Evolutionary conservation across 1,140 invertebrate species (phyloP), one percentile per base, ranked within the genome.

Genomic region (Zaprionus lachaisei): DNA sequence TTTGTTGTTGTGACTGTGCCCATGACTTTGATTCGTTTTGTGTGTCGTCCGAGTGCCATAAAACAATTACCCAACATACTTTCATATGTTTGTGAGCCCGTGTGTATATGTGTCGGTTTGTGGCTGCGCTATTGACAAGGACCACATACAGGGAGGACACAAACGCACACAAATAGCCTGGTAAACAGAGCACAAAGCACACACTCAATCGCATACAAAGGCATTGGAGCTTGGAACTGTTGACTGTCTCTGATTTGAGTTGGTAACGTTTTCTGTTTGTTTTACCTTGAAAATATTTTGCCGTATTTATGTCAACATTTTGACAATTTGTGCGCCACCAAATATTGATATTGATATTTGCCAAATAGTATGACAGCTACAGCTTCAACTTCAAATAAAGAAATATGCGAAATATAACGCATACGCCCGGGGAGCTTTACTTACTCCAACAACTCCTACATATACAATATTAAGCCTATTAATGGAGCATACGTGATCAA

Each of bases 31-130:
- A 75, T 83, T 68, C 65, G 51, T 81, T 83, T 54, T 89, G 81
- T 83, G 73, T 75, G 74, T 90, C 84, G 85, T 84, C 44, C 12
- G 85, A 90, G 84, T 72, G 76, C 69, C 71, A 79, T 90, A 90
- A 89, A 89, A 85, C 84, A 90, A 89, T 89, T 89, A 90, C 85
- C 54, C 58, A 68, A 70, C 64, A 60, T 82, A 68, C 47, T 72
- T 82, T 72, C 63, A 86, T 82, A 86, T 63, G 9, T 82, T 82
- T 63, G 9, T 51, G n/a, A 20, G 17, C n/a, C 2, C n/a, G 7
- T 20, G 7, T 49, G 15, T 15, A 6, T n/a, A n/a, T 44, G 41
- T 44, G 41, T 31, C 28, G 7, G 28, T n/a, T 44, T 44, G 41
- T 72, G 60, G 72, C 49, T 81, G 37, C 65, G 51, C 34, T 74